Conservation (phyloP, 2,797 vertebrate genomes). For the Ibycter americanus region DNA sequence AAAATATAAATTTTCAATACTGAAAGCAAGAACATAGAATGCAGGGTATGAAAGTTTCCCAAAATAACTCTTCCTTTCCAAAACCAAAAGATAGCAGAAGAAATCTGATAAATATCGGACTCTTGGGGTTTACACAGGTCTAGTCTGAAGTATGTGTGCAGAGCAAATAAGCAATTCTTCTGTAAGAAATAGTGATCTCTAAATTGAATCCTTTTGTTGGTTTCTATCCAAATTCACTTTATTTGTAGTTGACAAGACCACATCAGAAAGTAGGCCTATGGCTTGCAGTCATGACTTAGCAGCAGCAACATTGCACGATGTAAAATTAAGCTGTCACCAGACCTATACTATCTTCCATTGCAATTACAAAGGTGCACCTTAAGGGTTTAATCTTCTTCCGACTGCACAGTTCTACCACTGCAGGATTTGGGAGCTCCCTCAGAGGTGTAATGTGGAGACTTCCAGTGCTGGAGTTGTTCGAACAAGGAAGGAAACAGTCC, state of each 20-base stretch:
- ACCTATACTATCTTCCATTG: background rate
- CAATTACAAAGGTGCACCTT: background rate
- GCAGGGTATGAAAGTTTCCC: background rate
- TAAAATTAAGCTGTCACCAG: background rate
- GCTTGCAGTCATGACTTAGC: background rate
- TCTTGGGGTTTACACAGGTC: background rate
- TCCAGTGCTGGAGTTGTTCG: background rate
- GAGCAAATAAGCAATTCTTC: background rate
- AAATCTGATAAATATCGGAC: background rate
- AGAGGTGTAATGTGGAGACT: background rate
- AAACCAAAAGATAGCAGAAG: background rate
- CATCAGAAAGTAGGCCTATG: background rate
- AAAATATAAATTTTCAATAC: background rate
- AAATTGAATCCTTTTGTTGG: background rate
- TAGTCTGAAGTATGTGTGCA: background rate
- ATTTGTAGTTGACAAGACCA: background rate
- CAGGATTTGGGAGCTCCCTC: background rate
- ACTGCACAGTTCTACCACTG: background rate
- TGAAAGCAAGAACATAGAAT: background rate
- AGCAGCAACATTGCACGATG: background rate
- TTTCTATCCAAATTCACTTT: constrained; percentile 23
- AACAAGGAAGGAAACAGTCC: accelerated
- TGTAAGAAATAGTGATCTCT: background rate
- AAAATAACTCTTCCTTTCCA: background rate
- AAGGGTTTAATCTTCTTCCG: background rate